Evolutionary conservation across 2,797 vertebrate genomes (phyloP).

Genomic region (Buphagus erythrorhynchus): DNA sequence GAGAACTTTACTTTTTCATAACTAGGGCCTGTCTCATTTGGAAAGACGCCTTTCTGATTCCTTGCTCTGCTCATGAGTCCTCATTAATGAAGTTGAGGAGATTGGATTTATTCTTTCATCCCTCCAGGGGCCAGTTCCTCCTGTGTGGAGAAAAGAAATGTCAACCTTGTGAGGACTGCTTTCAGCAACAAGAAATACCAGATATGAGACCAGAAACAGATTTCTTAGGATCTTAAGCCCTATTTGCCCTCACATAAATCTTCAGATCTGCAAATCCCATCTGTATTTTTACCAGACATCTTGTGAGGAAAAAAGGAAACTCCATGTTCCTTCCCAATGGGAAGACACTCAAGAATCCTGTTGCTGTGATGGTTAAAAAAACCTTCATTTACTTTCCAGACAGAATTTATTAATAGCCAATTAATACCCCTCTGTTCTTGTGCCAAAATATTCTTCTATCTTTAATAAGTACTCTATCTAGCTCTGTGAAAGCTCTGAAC

Average conservation of each 20-base stretch:
- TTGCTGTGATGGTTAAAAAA: not conserved
- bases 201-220: not conserved
- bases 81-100: not conserved
- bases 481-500: not conserved
- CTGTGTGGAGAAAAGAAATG: not conserved
- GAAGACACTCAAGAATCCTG: not conserved
- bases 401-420: not conserved
- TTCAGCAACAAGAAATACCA: not conserved
- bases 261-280: not conserved
- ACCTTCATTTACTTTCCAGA: not conserved
- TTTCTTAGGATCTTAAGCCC: not conserved
- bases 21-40: not conserved
- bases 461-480: not conserved
- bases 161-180: not conserved
- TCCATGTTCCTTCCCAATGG: not conserved
- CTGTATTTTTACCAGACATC: not conserved
- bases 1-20: not conserved
- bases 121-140: not conserved
- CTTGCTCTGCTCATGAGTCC: not conserved
- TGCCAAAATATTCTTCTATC: conserved; percentile 1
- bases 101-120: not conserved
- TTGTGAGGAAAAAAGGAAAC: not conserved
- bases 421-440: not conserved
- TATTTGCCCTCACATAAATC: not conserved
- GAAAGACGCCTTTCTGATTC: not conserved